A percentile compares a stretch with the other conserved stretches of the same genome.
Conservation (phyloP, 2,888 invertebrate genomes). For the Pantelozetes paolii region DNA sequence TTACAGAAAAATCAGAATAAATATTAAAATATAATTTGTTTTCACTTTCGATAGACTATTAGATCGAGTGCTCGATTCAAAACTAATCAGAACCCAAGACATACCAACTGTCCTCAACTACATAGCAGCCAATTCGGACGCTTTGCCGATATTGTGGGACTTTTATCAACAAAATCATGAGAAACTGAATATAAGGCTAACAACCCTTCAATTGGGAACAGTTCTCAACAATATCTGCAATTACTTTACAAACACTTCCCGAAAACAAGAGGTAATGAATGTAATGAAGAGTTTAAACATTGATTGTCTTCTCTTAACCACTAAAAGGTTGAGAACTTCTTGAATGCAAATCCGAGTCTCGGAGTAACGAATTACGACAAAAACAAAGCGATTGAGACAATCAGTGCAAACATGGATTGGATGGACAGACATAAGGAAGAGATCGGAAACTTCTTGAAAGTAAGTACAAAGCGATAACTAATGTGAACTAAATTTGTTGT, state of each 20-base stretch:
- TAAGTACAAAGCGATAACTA: too few relatives aligned
- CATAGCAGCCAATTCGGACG: conserved; percentile 69
- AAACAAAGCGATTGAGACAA: conserved; percentile 31
- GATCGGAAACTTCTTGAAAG: conserved; percentile 35
- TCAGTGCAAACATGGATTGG: conserved; percentile 39
- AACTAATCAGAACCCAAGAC: conserved; percentile 74
- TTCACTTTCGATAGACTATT: conserved; percentile 61
- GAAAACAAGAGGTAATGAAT: conserved; percentile 27
- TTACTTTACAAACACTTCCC: conserved; percentile 32
- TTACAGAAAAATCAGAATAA: not conserved
- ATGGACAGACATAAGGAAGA: conserved; percentile 18
- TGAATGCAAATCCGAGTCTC: not conserved
- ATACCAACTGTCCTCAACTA: conserved; percentile 66
- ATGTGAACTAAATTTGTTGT: not conserved
- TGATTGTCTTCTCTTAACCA: too few relatives aligned
- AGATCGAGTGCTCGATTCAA: conserved; percentile 67
- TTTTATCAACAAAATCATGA: conserved; percentile 67
- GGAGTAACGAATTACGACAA: conserved; percentile 24
- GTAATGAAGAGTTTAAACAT: not conserved
- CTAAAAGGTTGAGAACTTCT: conserved; percentile 31
- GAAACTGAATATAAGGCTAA: not conserved
- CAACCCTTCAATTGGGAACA: conserved; percentile 28
- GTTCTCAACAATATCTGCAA: conserved; percentile 37
- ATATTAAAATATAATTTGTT: not conserved
- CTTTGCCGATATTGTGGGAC: conserved; percentile 72